phyloP scores from a whole-genome alignment of 2,797 vertebrate genomes.

The Sparus aurata region DNA sequence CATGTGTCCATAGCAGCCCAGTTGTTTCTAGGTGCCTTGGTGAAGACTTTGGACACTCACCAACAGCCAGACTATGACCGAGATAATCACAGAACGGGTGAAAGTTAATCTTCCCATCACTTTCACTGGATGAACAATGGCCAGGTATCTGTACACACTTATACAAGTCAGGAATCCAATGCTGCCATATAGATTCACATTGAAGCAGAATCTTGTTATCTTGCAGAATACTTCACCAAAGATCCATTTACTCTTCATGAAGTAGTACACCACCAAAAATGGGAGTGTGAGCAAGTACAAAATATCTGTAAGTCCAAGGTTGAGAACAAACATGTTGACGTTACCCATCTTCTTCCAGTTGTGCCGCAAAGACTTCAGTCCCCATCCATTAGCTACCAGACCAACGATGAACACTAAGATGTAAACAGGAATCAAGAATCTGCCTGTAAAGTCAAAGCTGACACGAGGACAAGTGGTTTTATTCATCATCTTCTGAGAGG shows the following conservation, averaged over 20 bases:
- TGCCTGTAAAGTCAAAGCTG: slow-evolving; percentile 66
- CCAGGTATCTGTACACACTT: slow-evolving; percentile 88
- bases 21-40: slow-evolving; percentile 43
- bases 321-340: slow-evolving; percentile 83
- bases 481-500: slow-evolving; percentile 20
- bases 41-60: slow-evolving; percentile 82
- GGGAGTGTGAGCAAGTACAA: slow-evolving; percentile 88
- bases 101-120: slow-evolving; percentile 78
- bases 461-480: slow-evolving; percentile 1
- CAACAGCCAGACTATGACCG: slow-evolving; percentile 78
- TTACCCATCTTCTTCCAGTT: slow-evolving; percentile 72
- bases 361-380: slow-evolving; percentile 80
- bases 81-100: slow-evolving; percentile 57
- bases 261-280: slow-evolving; percentile 86
- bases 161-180: slow-evolving; percentile 91
- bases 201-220: slow-evolving; percentile 86
- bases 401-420: slow-evolving; percentile 84
- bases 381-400: slow-evolving; percentile 82
- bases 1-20: slow-evolving; percentile 86
- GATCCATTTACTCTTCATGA: slow-evolving; percentile 71
- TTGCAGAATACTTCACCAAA: slow-evolving; percentile 86
- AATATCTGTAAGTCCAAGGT: slow-evolving; percentile 87
- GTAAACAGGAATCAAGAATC: slow-evolving; percentile 82
- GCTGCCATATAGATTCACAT: slow-evolving; percentile 89
- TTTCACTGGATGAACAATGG: slow-evolving; percentile 86